Base-by-base conservation (phyloP, 1,140 invertebrate species). In the Tribolium madens region DNA sequence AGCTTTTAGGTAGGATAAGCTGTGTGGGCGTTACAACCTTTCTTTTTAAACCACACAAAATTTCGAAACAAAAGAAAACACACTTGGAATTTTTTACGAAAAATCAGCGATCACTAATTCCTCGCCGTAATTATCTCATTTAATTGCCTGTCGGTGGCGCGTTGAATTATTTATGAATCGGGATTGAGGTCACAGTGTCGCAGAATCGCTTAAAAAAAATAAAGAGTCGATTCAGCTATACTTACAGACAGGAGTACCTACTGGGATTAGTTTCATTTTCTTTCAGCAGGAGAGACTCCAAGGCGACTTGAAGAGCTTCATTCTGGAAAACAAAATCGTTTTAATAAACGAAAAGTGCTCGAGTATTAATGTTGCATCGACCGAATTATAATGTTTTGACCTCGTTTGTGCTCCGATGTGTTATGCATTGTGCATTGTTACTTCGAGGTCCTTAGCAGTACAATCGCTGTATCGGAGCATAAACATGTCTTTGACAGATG, bases 271-370 rank as follows among this genome's bases (percentile, higher is more conserved):
- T 78, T 42, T 86, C 48, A 21, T 83, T 78, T 72, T 82, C 84
- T 78, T 85, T 85, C 50, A 76, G 83, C 78, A 88, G 78, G 64
- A 88, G 81, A 13, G 83, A 82, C 47, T 82, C 83, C 76, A 89
- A 79, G 73, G 88, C 88, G 21, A 85, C 79, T 48, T 86, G 84
- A 15, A 89, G 81, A 60, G 85, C 85, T 82, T 88, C 87, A 74
- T 89, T 88, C 88, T 89, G 85, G 17, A 88, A 88, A 78, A 81
- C 81, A 83, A 76, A 74, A 46, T 73, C 53, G 46, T 47, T 47
- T 47, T 47, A 47, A 47, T 47, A 47, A 26, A 26, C 46, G 13
- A 50, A 50, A 50, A 50, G 15, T 14, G 15, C 6, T 26, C 6
- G 15, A 50, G 15, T 50, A 26, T 50, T 50, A 15, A 14, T 7